A percentile compares a stretch with the other conserved stretches of the same genome.
These are phyloP conservation scores for Agelaius phoeniceus DNA, from an alignment of 2,113 vertebrate genomes.

Conservation along the genomic window DNA sequence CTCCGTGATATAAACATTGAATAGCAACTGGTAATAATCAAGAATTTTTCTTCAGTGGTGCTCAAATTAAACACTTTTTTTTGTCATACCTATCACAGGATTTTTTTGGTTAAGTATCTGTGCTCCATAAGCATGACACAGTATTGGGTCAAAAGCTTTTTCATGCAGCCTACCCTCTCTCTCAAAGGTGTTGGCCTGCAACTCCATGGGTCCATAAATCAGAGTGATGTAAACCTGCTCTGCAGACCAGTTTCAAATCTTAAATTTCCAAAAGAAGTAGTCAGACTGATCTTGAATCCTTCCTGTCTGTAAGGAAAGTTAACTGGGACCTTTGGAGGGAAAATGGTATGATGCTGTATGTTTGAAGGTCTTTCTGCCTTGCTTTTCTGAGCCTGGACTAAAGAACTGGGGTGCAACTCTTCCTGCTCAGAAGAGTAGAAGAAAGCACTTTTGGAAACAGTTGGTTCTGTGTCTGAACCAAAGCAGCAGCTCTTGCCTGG, in stretches of 20 bases:
- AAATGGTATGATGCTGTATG: not conserved
- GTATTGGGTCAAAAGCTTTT: not conserved
- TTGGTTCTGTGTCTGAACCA: not conserved
- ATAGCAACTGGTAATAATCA: not conserved
- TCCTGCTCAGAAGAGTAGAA: not conserved
- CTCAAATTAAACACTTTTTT: not conserved
- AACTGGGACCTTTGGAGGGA: not conserved
- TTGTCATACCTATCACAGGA: not conserved
- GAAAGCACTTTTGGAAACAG: not conserved
- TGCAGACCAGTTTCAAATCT: not conserved
- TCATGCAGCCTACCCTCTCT: not conserved
- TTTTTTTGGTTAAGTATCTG: not conserved
- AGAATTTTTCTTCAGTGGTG: not conserved
- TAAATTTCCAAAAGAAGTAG: not conserved
- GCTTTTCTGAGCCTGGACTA: not conserved
- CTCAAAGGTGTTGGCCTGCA: not conserved
- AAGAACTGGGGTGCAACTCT: not conserved
- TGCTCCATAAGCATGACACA: not conserved
- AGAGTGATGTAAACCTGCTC: not conserved
- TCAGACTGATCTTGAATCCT: not conserved
- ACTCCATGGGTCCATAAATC: not conserved
- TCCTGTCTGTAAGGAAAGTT: not conserved
- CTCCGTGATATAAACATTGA: not conserved
- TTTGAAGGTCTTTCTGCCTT: not conserved
- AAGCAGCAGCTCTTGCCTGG: not conserved